Base-by-base conservation (phyloP, 2,797 vertebrate species). In the Fistularia commersonii region DNA sequence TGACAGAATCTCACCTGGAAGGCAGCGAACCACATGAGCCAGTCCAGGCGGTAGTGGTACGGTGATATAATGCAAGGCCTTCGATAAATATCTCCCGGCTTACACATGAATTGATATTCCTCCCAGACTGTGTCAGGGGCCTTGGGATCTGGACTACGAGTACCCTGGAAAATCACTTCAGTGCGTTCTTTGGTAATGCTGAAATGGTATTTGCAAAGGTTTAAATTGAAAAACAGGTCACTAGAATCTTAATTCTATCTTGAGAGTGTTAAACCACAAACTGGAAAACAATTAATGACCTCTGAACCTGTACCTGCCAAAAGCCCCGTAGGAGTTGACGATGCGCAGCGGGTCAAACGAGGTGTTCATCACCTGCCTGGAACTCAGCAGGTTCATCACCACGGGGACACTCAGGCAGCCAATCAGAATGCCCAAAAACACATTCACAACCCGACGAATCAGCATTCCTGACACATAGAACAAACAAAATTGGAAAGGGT, bases 1-100 rank as follows among this genome's bases (percentile, higher is more conserved):
- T 31, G 11, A 44, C 5, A 34, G 23, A 1, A 3, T 23, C 62
- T 76, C 37, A 95, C 96, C 93, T 98, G 96, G 77, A 99, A 95
- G 32, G 95, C 95, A 0, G 96, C 93, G 0, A 98, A 96, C 96
- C 96, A 99, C 96, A 99, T 97, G 15, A 98, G 95, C 97, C 96
- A 98, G 88, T 98, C 96, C 8, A 98, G 92, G 41, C 96, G 90
- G 78, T 97, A 92, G 84, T 99, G 97, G 81, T 98, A 99, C 0
- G 97, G 97, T 0, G 88, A 93, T 48, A 97, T 87, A 43, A 97
- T 73, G 73, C 97, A 99, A 0, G 96, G 96, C 3, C 87, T 82
- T 34, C 88, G 70, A 56, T 72, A 70, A 47, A 91, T 0, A 32
- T 91, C 89, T 1, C 97, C 97, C 0, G 96, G 96, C 63, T 99